Percentiles rank a stretch among this genome's conserved stretches.
phyloP scores from a whole-genome alignment of 2,888 invertebrate species.

The Germaria angustata region DNA sequence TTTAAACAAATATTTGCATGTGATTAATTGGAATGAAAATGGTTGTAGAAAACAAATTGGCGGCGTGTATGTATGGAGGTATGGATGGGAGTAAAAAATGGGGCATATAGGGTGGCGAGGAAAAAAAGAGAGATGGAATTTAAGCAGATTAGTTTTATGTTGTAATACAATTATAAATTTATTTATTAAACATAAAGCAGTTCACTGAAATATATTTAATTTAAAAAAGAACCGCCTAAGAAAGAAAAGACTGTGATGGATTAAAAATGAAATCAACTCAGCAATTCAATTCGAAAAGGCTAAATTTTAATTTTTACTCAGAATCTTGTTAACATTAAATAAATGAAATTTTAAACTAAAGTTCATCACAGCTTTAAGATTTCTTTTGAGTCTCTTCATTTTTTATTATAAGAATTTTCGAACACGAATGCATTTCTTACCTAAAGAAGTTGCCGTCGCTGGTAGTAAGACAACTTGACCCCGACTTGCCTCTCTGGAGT shows the following conservation, averaged over 20 bases:
- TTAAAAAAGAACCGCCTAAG: background rate
- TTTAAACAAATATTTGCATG: constrained; percentile 6
- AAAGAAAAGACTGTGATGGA: background rate
- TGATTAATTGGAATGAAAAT: constrained; percentile 47
- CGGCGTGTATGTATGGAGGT: constrained; percentile 71
- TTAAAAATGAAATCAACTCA: background rate
- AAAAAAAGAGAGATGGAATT: constrained; percentile 83
- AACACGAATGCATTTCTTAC: constrained; percentile 76
- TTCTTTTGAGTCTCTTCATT: background rate
- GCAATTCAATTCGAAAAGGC: background rate
- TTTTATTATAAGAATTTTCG: background rate
- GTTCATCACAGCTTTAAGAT: background rate
- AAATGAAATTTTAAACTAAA: background rate
- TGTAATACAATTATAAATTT: constrained; percentile 67
- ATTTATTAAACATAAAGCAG: constrained; percentile 15
- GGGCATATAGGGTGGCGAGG: constrained; percentile 79
- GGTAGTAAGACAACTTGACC: constrained; percentile 91
- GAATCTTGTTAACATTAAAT: background rate
- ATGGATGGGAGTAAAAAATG: constrained; percentile 67
- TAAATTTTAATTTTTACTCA: background rate
- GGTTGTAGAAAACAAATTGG: constrained; percentile 30
- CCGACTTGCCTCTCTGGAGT: constrained; percentile 91
- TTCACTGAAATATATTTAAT: background rate
- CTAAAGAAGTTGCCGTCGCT: constrained; percentile 83
- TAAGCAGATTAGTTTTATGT: constrained; percentile 81